These are phyloP conservation scores for Microtus richardsoni DNA, from an alignment of 2,113 vertebrate species.

Conservation along the genomic window DNA sequence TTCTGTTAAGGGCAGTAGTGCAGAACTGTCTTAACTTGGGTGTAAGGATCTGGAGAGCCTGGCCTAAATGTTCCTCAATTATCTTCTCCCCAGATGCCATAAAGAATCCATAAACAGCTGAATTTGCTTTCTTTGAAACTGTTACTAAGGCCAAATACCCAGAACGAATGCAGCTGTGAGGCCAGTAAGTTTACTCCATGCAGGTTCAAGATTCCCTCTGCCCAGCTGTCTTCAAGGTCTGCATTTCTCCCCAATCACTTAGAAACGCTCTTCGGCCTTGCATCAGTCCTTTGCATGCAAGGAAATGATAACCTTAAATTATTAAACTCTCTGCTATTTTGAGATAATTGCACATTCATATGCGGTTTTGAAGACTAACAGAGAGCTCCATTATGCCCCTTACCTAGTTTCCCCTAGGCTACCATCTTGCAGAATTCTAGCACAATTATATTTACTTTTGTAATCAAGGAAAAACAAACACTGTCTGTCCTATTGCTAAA, in stretches of 20 bases:
- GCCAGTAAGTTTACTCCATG: not conserved
- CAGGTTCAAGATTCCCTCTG: not conserved
- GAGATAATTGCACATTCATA: slow-evolving; percentile 35
- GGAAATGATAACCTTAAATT: not conserved
- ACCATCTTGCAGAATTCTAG: not conserved
- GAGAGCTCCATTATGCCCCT: not conserved
- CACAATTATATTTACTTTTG: slow-evolving; percentile 30
- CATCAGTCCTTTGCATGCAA: not conserved
- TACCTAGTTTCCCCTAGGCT: not conserved
- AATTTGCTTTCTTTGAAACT: slow-evolving; percentile 19
- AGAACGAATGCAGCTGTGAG: not conserved
- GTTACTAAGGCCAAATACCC: not conserved
- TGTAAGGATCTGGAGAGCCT: not conserved
- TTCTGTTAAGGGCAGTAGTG: not conserved
- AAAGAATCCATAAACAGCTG: not conserved
- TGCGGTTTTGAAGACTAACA: slow-evolving; percentile 21
- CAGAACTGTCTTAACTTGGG: not conserved
- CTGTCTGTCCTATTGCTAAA: slow-evolving; percentile 34
- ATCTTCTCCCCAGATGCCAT: not conserved
- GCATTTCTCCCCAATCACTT: not conserved
- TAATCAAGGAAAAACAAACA: slow-evolving; percentile 58
- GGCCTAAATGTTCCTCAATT: not conserved
- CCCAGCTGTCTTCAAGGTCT: not conserved
- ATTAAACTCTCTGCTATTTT: slow-evolving; percentile 39
- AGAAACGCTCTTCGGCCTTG: not conserved